Evolutionary conservation across 2,888 invertebrate genomes (phyloP).

Genomic region (Hypercompe scribonia): DNA sequence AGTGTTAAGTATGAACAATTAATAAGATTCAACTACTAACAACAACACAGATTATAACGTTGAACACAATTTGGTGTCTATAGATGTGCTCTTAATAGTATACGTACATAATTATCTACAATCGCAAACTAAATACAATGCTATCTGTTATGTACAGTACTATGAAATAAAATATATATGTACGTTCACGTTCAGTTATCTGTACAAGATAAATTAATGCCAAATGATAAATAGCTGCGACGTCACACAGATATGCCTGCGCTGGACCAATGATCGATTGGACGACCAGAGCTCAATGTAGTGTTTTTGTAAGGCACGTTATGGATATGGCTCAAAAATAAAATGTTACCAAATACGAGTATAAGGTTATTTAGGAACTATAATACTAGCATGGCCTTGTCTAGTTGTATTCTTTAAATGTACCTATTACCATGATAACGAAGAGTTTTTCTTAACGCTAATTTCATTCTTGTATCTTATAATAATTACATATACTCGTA

Average conservation of each 20-base stretch:
- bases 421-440: no score
- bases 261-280: conserved; percentile 18
- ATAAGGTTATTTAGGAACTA: not conserved
- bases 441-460: no score
- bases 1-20: not conserved
- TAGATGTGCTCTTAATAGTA: not conserved
- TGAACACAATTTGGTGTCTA: not conserved
- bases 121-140: not conserved
- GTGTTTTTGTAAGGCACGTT: not conserved
- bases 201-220: conserved; percentile 16
- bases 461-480: no score
- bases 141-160: not conserved
- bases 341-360: not conserved
- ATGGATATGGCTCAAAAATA: not conserved
- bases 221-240: conserved; percentile 21
- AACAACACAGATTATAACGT: not conserved
- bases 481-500: no score
- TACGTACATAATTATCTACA: not conserved
- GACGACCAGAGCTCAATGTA: not conserved
- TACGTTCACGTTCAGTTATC: conserved; percentile 21
- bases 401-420: no score
- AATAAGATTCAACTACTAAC: not conserved
- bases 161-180: conserved; percentile 12
- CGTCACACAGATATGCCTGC: conserved; percentile 13
- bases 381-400: no score